Percentiles rank a stretch among this genome's conserved stretches.
Evolutionary conservation across 2,113 vertebrate genomes (phyloP).

Genomic region (Triplophysa rosa): DNA sequence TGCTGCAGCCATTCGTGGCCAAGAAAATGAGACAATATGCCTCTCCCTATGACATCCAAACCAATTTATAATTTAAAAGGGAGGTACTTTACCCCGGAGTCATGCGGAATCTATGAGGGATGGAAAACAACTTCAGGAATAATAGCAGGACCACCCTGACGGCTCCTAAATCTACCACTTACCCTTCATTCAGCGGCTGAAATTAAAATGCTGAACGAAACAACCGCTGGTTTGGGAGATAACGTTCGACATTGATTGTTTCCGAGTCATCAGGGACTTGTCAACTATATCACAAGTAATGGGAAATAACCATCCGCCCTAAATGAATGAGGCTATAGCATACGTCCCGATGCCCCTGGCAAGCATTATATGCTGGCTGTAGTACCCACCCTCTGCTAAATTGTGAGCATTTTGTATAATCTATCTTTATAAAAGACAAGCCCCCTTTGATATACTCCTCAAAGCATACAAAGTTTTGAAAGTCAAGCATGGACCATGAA

Average conservation of each 20-base stretch:
- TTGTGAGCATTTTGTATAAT: conserved; percentile 16
- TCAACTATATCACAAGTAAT: conserved; percentile 35
- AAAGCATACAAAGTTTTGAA: background rate
- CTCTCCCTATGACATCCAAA: conserved; percentile 34
- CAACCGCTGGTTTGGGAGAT: conserved; percentile 35
- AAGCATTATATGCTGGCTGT: background rate
- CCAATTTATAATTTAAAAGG: conserved; percentile 50
- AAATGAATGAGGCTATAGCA: conserved; percentile 32
- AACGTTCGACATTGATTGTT: conserved; percentile 42
- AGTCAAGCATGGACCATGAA: conserved; percentile 21
- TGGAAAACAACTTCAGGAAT: conserved; percentile 11
- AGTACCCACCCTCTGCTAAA: conserved; percentile 17
- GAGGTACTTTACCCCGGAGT: conserved; percentile 38
- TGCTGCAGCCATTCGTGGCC: conserved; percentile 18
- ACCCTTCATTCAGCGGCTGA: conserved; percentile 28
- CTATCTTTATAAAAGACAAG: background rate
- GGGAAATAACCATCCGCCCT: conserved; percentile 35
- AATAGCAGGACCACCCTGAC: conserved; percentile 43
- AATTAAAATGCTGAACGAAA: conserved; percentile 43
- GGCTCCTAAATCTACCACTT: conserved; percentile 44
- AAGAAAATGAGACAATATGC: conserved; percentile 40
- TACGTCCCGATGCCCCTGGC: conserved; percentile 24
- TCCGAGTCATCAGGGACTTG: conserved; percentile 45
- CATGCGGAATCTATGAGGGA: conserved; percentile 18
- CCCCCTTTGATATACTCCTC: background rate